Evolutionary conservation across 2,113 vertebrate genomes (phyloP), one percentile per base, ranked within the genome.

Genomic region (Nematolebias whitei): DNA sequence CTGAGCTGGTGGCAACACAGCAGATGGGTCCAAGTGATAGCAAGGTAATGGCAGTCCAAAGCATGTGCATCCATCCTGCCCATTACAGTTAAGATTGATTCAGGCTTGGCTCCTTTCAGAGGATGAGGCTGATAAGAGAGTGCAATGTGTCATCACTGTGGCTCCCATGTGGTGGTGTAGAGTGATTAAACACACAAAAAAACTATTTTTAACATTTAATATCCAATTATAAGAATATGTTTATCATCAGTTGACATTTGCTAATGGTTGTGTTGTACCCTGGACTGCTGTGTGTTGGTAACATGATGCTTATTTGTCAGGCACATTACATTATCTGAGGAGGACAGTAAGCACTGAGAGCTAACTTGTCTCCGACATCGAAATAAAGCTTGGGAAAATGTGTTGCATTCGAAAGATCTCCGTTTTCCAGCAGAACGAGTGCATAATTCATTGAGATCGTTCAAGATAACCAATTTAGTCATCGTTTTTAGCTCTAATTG

Each of bases 31-130:
- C 39, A 5, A 19, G 52, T 20, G 86, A 89, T 87, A 80, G 85
- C 26, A 15, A 51, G 52, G 76, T 76, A 83, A 85, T 78, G 57
- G 73, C 76, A 22, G 74, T 57, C 43, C 63, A 50, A 39, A 20
- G 45, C 49, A 35, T 66, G 77, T 71, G 14, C 76, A 58, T 70
- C 76, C 73, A 63, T 63, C 48, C 49, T 41, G 66, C 72, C 63
- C 65, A 53, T 82, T 78, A 68, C 69, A 63, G 79, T 85, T 90
- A 76, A 53, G 70, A 91, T 77, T 79, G 89, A 92, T 88, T 71
- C 63, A 64, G 56, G 68, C 76, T 57, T 54, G 69, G 76, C 44
- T 80, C 63, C 59, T 62, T 68, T 22, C 65, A 65, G 63, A 68
- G 74, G 76, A 83, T 74, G 60, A 29, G 55, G 53, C 74, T 71